Conservation (phyloP, 2,888 invertebrate species). For the Labia minor region DNA sequence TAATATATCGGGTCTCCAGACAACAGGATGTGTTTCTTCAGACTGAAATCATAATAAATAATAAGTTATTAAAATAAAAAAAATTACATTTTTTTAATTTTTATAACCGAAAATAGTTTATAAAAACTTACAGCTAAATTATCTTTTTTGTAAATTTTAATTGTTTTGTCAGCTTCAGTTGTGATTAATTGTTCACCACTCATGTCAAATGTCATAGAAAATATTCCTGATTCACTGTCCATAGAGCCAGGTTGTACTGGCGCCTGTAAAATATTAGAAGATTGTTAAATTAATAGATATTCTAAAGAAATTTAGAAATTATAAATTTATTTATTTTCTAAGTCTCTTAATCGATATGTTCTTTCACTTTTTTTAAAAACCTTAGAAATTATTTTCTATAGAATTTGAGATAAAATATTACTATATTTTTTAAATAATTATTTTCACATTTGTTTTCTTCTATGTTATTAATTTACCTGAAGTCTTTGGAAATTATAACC, state of each 20-base stretch:
- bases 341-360: too few relatives aligned
- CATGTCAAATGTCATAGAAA: constrained; percentile 88
- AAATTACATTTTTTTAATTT: background rate
- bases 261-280: constrained; percentile 45
- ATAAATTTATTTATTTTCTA: constrained; percentile 21
- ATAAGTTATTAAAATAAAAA: constrained; percentile 15
- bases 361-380: too few relatives aligned
- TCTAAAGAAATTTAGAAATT: background rate
- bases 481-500: constrained; percentile 96
- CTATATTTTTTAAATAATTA: constrained; percentile 9
- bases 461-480: constrained; percentile 46
- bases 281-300: constrained; percentile 14
- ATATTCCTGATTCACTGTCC: constrained; percentile 97
- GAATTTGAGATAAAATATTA: constrained; percentile 18
- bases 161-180: constrained; percentile 97
- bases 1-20: constrained; percentile 95
- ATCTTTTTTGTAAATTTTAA: constrained; percentile 97
- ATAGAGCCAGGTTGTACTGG: constrained; percentile 98
- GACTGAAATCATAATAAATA: constrained; percentile 41
- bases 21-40: constrained; percentile 91
- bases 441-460: constrained; percentile 14
- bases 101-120: background rate
- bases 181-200: constrained; percentile 92
- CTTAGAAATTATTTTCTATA: too few relatives aligned
- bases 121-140: constrained; percentile 56